Evolutionary conservation across 2,888 invertebrate species (phyloP).

Genomic region (Drosophila pseudotakahashii): DNA sequence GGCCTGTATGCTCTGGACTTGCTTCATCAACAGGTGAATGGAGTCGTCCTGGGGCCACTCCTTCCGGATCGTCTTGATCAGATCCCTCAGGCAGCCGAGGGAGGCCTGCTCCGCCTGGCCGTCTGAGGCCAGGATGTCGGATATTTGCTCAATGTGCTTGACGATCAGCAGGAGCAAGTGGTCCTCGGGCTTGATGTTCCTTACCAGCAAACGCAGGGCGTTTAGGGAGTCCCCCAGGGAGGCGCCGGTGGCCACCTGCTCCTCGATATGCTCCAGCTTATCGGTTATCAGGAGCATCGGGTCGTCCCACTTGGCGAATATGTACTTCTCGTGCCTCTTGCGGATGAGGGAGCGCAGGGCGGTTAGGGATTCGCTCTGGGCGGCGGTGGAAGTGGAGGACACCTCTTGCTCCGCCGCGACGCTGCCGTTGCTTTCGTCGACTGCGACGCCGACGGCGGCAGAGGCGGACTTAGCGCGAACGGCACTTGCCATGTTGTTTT

Average conservation of each 20-base stretch:
- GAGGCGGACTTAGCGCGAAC: slow-evolving; percentile 12
- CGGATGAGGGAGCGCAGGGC: not conserved
- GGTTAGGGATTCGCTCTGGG: not conserved
- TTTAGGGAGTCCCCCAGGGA: too few relatives aligned
- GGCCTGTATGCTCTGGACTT: not conserved
- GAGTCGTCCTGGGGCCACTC: not conserved
- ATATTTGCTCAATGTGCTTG: not conserved
- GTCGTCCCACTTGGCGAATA: not conserved
- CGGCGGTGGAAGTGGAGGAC: not conserved
- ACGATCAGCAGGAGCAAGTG: not conserved
- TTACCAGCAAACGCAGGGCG: not conserved
- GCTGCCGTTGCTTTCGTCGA: slow-evolving; percentile 14
- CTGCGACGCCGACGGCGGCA: slow-evolving; percentile 9
- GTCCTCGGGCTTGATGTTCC: not conserved
- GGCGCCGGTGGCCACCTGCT: not conserved
- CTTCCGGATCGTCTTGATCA: not conserved
- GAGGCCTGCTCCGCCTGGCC: not conserved
- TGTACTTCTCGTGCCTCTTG: not conserved
- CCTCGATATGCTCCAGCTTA: not conserved
- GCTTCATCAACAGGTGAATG: not conserved
- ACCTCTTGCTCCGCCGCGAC: slow-evolving; percentile 20
- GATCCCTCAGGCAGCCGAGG: not conserved
- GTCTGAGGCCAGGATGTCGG: not conserved
- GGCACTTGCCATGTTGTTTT: slow-evolving; percentile 14
- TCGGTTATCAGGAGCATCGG: not conserved